Evolutionary conservation across 2,113 vertebrate genomes (phyloP).

Genomic region (Craseonycteris thonglongyai): DNA sequence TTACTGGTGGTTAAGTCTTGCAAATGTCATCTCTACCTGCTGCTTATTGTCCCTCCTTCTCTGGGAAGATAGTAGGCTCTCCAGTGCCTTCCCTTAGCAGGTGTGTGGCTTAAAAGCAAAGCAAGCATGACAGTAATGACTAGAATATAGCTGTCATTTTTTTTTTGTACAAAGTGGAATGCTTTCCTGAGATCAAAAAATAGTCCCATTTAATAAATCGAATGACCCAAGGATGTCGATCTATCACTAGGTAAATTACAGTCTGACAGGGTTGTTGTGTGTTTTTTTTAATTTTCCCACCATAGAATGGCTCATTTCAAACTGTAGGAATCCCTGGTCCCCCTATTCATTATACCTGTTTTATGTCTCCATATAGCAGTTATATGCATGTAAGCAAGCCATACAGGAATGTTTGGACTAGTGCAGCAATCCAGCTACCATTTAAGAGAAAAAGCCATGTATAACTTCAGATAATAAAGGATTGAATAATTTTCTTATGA

Average conservation of each 20-base stretch:
- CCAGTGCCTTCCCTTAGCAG: not conserved
- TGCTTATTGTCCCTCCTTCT: not conserved
- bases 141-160: not conserved
- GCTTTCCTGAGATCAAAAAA: not conserved
- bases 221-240: not conserved
- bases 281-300: not conserved
- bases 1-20: not conserved
- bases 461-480: not conserved
- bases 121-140: not conserved
- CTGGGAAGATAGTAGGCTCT: not conserved
- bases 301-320: not conserved
- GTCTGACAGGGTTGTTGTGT: not conserved
- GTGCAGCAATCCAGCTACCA: not conserved
- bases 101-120: not conserved
- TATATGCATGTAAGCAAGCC: not conserved
- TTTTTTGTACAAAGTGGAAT: not conserved
- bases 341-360: not conserved
- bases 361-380: not conserved
- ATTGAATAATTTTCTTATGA: not conserved
- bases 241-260: not conserved
- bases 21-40: not conserved
- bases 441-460: not conserved
- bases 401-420: not conserved
- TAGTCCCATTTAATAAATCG: not conserved
- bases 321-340: not conserved